These are phyloP conservation scores for Rhinatrema bivittatum DNA, from an alignment of 2,797 vertebrate genomes.

Conservation along the genomic window DNA sequence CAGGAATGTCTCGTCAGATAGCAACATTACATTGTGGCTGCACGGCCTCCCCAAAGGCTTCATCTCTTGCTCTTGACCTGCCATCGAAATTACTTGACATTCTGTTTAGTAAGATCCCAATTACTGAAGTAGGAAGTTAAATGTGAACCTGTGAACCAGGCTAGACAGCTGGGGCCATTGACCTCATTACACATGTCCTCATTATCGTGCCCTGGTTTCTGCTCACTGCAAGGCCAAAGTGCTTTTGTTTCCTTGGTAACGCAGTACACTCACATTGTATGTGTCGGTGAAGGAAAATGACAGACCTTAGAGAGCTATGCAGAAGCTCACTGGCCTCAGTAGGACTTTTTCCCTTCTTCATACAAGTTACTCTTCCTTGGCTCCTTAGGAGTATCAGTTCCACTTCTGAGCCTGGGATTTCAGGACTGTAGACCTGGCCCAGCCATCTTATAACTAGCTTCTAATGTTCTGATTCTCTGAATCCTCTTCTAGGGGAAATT, in stretches of 20 bases:
- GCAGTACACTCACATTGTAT: background rate
- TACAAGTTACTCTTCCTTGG: no score
- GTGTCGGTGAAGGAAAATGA: background rate
- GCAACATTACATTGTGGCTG: background rate
- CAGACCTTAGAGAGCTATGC: background rate
- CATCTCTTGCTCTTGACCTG: constrained; percentile 8
- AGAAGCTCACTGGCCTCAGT: no score
- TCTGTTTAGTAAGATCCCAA: constrained; percentile 23
- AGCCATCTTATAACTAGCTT: no score
- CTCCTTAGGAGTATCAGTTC: no score
- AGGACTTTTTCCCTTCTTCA: no score
- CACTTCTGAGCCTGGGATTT: no score
- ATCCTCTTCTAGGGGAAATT: no score
- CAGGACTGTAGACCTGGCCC: no score
- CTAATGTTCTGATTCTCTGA: no score
- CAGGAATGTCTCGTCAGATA: background rate
- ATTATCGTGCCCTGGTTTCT: no score
- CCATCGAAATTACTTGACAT: constrained; percentile 15
- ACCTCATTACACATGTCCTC: constrained; percentile 14
- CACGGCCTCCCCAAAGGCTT: constrained; percentile 2
- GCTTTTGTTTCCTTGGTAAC: constrained; percentile 7
- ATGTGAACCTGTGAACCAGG: constrained; percentile 15
- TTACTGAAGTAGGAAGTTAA: constrained; percentile 14
- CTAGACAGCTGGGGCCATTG: constrained; percentile 12
- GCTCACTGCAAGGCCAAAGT: background rate